Percentiles rank a stretch among this genome's conserved stretches.
Evolutionary conservation across 2,888 invertebrate genomes (phyloP).

Genomic region (Amphimallon solstitiale): DNA sequence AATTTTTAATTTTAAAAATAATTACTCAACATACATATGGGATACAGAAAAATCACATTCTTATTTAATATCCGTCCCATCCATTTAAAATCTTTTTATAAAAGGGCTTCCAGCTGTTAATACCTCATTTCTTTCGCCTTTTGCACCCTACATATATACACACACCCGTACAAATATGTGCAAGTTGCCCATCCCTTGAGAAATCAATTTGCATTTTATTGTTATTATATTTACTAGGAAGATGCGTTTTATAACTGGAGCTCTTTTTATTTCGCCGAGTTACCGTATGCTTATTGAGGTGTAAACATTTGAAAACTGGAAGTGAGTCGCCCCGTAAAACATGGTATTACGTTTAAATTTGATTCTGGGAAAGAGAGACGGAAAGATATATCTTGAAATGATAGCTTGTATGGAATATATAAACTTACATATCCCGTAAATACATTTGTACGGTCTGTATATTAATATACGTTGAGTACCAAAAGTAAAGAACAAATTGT

Average conservation of each 20-base stretch:
- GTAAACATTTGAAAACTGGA: slow-evolving; percentile 14
- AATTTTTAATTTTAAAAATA: too few relatives aligned
- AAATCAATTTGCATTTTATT: slow-evolving; percentile 63
- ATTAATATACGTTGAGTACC: not conserved
- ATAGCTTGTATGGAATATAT: not conserved
- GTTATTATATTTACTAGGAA: slow-evolving; percentile 62
- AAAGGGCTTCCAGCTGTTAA: slow-evolving; percentile 56
- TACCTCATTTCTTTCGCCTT: slow-evolving; percentile 46
- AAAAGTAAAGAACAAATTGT: not conserved
- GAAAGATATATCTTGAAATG: slow-evolving; percentile 6
- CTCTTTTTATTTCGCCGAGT: slow-evolving; percentile 45
- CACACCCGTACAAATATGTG: slow-evolving; percentile 23
- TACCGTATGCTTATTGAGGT: slow-evolving; percentile 29
- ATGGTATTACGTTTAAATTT: slow-evolving; percentile 43
- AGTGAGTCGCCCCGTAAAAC: slow-evolving; percentile 50
- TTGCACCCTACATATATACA: slow-evolving; percentile 54
- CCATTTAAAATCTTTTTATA: slow-evolving; percentile 28
- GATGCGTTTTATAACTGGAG: slow-evolving; percentile 52
- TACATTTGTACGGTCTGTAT: not conserved
- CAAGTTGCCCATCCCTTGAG: slow-evolving; percentile 57
- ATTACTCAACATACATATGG: too few relatives aligned
- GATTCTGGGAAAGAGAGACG: slow-evolving; percentile 3
- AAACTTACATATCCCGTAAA: too few relatives aligned
- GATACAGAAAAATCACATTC: not conserved
- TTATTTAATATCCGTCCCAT: not conserved